Conservation (phyloP, 2,113 vertebrate genomes). For the Petrocephalus microphthalmus region DNA sequence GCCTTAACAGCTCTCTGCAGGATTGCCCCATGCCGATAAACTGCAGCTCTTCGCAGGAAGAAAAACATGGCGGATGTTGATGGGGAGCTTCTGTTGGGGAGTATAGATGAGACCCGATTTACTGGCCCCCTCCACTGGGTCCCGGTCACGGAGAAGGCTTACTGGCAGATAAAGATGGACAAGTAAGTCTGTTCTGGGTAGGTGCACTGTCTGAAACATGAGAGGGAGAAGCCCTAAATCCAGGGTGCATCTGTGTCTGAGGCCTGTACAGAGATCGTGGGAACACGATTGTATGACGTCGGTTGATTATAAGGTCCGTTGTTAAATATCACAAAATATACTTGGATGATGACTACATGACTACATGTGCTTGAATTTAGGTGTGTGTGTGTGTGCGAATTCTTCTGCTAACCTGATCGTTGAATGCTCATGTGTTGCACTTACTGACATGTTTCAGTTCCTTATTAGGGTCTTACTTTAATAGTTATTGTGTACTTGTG, state of each 20-base stretch:
- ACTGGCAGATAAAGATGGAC: conserved; percentile 77
- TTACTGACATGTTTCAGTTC: no score
- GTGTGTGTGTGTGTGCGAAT: background rate
- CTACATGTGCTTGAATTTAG: background rate
- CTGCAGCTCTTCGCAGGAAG: conserved; percentile 21
- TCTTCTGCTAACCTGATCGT: background rate
- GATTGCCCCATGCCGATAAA: background rate
- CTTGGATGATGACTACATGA: background rate
- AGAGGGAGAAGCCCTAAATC: background rate
- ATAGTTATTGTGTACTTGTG: background rate
- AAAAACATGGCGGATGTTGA: conserved; percentile 17
- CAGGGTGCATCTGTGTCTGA: background rate
- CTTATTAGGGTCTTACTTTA: background rate
- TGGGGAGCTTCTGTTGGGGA: conserved; percentile 70
- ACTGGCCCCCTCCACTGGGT: conserved; percentile 67
- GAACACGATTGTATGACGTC: background rate
- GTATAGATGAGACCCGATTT: conserved; percentile 61
- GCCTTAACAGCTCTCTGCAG: background rate
- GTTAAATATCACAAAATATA: background rate
- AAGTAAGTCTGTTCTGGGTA: conserved; percentile 47
- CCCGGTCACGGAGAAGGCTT: conserved; percentile 64
- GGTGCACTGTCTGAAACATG: background rate
- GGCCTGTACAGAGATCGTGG: background rate
- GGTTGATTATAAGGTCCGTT: background rate
- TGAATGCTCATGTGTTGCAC: background rate